Evolutionary conservation across 2,113 vertebrate genomes (phyloP).

Genomic region (Ariopsis seemanni): DNA sequence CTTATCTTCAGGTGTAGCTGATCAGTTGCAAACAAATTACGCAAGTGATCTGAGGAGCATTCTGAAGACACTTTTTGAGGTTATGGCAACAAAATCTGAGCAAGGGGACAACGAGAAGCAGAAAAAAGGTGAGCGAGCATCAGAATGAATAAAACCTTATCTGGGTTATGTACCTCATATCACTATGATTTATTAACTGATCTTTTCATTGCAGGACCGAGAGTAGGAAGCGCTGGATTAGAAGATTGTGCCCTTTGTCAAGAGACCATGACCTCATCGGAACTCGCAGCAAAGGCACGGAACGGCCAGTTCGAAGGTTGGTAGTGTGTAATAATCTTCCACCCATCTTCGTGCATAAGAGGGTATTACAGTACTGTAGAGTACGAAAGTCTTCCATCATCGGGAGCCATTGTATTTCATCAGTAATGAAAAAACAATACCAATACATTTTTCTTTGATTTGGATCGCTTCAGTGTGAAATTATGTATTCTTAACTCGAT

Average conservation of each 20-base stretch:
- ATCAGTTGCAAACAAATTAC: constrained; percentile 98
- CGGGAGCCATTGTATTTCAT: neutral
- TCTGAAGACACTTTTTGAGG: constrained; percentile 96
- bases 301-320: constrained; percentile 94
- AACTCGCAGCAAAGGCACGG: constrained; percentile 87
- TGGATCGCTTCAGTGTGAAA: neutral
- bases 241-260: constrained; percentile 96
- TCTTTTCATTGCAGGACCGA: constrained; percentile 74
- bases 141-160: neutral
- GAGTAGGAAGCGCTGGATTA: constrained; percentile 80
- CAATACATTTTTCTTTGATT: neutral
- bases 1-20: constrained; percentile 82
- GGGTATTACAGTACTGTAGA: neutral
- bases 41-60: constrained; percentile 95
- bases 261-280: constrained; percentile 89
- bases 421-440: neutral
- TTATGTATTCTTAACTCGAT: neutral
- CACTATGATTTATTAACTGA: neutral
- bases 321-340: neutral
- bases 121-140: constrained; percentile 79
- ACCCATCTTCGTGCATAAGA: neutral
- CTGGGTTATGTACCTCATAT: neutral
- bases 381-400: neutral
- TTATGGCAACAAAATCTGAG: constrained; percentile 95
- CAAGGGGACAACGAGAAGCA: constrained; percentile 82